Conservation (phyloP, 2,888 invertebrate species). For the Odontomyia ornata region DNA sequence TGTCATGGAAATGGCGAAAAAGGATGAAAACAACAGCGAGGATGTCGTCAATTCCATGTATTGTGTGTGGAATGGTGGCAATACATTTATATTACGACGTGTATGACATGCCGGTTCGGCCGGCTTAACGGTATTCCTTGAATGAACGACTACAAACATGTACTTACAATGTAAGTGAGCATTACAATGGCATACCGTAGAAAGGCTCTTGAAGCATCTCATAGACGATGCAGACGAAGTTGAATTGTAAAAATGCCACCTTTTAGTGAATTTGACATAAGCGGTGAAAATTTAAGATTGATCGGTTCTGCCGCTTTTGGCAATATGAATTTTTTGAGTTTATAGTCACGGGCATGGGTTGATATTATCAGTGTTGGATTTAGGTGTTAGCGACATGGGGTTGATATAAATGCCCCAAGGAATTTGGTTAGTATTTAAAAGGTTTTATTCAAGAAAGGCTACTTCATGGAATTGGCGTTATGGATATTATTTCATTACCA, state of each 20-base stretch:
- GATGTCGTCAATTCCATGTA: slow-evolving; percentile 34
- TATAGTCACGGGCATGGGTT: neutral
- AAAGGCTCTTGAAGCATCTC: slow-evolving; percentile 29
- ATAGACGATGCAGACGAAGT: slow-evolving; percentile 6
- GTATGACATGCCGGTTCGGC: slow-evolving; percentile 20
- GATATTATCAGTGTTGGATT: neutral
- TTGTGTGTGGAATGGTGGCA: slow-evolving; percentile 24
- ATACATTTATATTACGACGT: slow-evolving; percentile 25
- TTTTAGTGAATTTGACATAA: slow-evolving; percentile 59
- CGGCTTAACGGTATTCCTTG: slow-evolving; percentile 5
- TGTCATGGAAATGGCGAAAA: slow-evolving; percentile 23
- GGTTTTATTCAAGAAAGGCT: neutral
- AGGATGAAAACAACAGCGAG: slow-evolving; percentile 29
- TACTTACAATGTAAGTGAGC: neutral
- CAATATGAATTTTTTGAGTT: slow-evolving; percentile 12
- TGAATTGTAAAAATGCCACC: slow-evolving; percentile 42
- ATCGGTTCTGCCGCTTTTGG: slow-evolving; percentile 55
- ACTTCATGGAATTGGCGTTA: neutral
- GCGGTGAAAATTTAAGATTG: slow-evolving; percentile 65
- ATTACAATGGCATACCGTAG: neutral
- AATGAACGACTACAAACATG: neutral
- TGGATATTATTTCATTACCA: slow-evolving; percentile 25
- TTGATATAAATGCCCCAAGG: neutral
- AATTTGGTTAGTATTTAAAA: slow-evolving; percentile 18
- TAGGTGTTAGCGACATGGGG: neutral